Base-by-base conservation (phyloP, 2,113 vertebrate species). In the Equus quagga region DNA sequence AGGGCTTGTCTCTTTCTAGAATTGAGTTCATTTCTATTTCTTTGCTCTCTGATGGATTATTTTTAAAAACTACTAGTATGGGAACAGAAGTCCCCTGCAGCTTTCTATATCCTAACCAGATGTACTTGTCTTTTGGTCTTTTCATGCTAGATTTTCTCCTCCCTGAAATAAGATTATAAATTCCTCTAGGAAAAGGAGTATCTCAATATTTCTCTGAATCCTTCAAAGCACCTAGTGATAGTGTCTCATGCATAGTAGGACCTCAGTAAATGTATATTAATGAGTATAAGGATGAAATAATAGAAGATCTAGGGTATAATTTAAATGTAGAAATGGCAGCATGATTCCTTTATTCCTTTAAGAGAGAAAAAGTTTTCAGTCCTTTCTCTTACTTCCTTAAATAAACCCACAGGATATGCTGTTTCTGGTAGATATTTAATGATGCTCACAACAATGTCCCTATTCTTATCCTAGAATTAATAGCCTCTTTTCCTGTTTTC, bases 101-200 rank as follows among this genome's bases (percentile, higher is more conserved):
- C 6, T 80, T 81, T 94, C 72, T 69, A 60, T 9, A 60, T 82
- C 41, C 56, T 56, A 89, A 31, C 8, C 65, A 94, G 28, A 33
- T 24, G 51, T 76, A 65, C 21, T 67, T 90, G 21, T 23, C 49
- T 69, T 91, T 80, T 90, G n/a, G 14, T 54, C 24, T 92, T 88
- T 78, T 64, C 26, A 49, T 49, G 31, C 31, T 64, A 56, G 84
- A 97, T 73, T 89, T 96, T 87, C 24, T 96, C 83, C 58, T 81
- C 58, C 73, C 31, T 51, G 58, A 86, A 78, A 36, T 94, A 67
- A 94, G 64, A 73, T 76, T 70, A 33, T 44, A 65, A 70, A 49
- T 81, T 82, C 23, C 21, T 69, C 28, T 36, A 87, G 65, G 44
- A 65, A 86, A 78, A 78, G 17, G 26, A 90, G 24, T 4, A 21